Conservation (phyloP, 2,113 vertebrate species). For the Aptenodytes forsteri region DNA sequence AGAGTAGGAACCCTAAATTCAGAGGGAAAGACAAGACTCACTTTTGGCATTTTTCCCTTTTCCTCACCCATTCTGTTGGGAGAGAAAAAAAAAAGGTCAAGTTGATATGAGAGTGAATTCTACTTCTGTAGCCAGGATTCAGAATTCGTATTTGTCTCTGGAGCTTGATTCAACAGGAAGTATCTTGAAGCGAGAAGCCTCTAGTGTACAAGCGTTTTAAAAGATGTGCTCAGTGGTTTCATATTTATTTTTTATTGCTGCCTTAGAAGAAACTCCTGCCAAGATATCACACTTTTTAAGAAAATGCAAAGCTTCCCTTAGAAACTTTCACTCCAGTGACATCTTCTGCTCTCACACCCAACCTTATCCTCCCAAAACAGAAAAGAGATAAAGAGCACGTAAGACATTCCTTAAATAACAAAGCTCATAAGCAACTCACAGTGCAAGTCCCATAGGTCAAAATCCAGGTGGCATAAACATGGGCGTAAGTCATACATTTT, state of each 20-base stretch:
- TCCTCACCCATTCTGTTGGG: background rate
- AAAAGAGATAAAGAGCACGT: background rate
- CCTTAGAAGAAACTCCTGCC: conserved; percentile 37
- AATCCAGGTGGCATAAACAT: background rate
- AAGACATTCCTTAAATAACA: background rate
- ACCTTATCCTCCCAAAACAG: background rate
- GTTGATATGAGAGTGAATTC: background rate
- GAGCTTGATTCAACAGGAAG: conserved; percentile 9
- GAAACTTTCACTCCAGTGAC: background rate
- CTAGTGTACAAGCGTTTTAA: conserved; percentile 7
- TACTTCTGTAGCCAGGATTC: background rate
- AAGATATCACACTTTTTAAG: background rate
- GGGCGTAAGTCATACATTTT: background rate
- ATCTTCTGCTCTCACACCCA: background rate
- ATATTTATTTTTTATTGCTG: conserved; percentile 40
- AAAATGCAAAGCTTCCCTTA: conserved; percentile 7
- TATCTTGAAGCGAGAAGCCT: conserved; percentile 14
- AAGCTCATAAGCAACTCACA: background rate
- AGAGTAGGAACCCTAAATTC: background rate
- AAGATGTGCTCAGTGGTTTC: background rate
- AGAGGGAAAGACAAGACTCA: background rate
- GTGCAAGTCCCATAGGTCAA: background rate
- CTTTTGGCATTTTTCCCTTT: background rate
- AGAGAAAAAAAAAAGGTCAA: background rate
- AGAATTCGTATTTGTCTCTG: background rate